These are phyloP conservation scores for Tapirus indicus DNA, from an alignment of 2,797 vertebrate species.

Conservation along the genomic window DNA sequence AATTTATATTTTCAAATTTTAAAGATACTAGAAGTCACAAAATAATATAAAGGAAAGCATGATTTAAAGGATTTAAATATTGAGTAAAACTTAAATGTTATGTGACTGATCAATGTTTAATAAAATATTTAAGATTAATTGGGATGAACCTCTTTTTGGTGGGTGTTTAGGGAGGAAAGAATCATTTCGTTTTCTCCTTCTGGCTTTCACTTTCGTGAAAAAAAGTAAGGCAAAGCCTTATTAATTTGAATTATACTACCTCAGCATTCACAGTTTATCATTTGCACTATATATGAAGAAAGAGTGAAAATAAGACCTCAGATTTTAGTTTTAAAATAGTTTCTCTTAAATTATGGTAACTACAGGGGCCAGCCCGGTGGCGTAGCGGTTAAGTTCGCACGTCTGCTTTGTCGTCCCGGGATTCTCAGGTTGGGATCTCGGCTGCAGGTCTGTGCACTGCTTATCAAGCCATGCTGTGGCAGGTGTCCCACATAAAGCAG, in stretches of 20 bases:
- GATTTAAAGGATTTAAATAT: not conserved
- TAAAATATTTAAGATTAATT: not conserved
- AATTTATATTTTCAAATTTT: constrained; percentile 7
- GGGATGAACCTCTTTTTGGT: not conserved
- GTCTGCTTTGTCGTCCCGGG: too few species aligned
- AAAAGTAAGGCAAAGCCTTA: not conserved
- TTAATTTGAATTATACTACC: not conserved
- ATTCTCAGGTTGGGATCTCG: too few species aligned
- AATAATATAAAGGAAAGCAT: not conserved
- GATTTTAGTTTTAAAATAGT: not conserved
- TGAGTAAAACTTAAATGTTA: not conserved
- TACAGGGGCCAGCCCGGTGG: too few species aligned
- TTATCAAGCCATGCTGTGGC: too few species aligned
- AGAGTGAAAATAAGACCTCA: not conserved
- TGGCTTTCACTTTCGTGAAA: not conserved
- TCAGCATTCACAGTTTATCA: not conserved
- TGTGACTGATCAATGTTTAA: not conserved
- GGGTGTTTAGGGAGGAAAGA: not conserved
- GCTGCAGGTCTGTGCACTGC: too few species aligned
- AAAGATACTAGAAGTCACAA: not conserved
- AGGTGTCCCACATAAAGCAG: too few species aligned
- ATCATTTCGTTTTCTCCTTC: not conserved
- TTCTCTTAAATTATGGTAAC: not conserved
- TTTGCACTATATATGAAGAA: not conserved
- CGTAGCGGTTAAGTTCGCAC: too few species aligned